Percentiles rank a stretch among this genome's conserved stretches.
These are phyloP conservation scores for Catostomus latipinnis DNA, from an alignment of 2,797 vertebrate species.

Conservation along the genomic window DNA sequence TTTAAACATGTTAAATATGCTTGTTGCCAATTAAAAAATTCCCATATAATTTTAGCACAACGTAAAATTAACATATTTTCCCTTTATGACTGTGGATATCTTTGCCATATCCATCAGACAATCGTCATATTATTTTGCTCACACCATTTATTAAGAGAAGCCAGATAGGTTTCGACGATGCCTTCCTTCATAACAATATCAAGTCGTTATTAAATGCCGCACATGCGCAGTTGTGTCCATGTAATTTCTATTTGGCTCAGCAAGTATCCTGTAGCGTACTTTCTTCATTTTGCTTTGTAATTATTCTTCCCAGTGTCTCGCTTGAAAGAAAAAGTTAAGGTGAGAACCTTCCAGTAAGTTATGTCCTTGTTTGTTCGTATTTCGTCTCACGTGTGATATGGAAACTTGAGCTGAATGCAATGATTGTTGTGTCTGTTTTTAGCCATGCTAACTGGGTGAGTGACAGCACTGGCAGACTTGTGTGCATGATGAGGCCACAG, in stretches of 20 bases:
- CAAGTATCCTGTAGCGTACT: neutral
- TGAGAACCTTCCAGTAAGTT: conserved; percentile 4
- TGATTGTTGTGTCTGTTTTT: neutral
- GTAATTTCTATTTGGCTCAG: conserved; percentile 20
- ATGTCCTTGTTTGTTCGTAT: neutral
- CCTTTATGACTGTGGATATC: too few relatives aligned
- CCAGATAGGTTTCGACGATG: neutral
- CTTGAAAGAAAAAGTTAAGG: neutral
- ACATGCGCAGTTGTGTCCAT: conserved; percentile 25
- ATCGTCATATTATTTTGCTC: neutral
- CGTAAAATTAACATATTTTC: neutral
- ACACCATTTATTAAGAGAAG: neutral
- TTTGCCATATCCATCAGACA: too few relatives aligned
- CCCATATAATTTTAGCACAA: neutral
- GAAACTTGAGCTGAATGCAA: conserved; percentile 9
- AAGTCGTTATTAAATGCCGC: conserved; percentile 15
- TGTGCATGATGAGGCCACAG: neutral
- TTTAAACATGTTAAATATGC: too few relatives aligned
- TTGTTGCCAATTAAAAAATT: too few relatives aligned
- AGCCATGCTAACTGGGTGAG: conserved; percentile 7
- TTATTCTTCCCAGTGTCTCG: neutral
- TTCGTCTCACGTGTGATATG: neutral
- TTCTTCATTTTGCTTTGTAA: neutral
- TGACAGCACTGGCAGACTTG: neutral
- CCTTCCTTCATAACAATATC: neutral